Percentiles rank a stretch among this genome's conserved stretches.
Evolutionary conservation across 2,888 invertebrate genomes (phyloP).

Genomic region (Perizoma affinitatum): DNA sequence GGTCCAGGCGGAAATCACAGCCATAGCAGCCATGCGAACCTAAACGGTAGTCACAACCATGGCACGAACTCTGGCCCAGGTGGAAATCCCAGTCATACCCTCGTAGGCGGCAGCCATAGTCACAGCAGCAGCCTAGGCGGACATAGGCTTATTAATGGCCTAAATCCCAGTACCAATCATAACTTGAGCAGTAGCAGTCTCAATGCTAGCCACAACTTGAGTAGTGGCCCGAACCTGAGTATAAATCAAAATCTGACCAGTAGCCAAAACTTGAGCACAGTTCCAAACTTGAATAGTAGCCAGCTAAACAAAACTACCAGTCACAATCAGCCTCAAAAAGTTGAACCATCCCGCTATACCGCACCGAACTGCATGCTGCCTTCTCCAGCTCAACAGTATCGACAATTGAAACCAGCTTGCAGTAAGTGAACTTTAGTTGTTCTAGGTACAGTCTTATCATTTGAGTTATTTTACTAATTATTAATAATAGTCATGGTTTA

Average conservation of each 20-base stretch:
- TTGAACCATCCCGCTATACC: constrained; percentile 57
- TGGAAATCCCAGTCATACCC: constrained; percentile 21
- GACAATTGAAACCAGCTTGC: constrained; percentile 62
- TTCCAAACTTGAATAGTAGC: constrained; percentile 9
- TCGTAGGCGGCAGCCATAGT: constrained; percentile 11
- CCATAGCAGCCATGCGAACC: constrained; percentile 6
- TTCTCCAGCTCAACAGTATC: constrained; percentile 62
- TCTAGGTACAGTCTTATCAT: no score
- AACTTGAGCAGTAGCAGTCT: constrained; percentile 10
- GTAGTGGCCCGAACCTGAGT: constrained; percentile 1
- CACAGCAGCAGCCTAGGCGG: constrained; percentile 12
- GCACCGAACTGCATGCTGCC: constrained; percentile 66
- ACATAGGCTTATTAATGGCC: background rate
- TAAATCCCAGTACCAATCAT: constrained; percentile 4
- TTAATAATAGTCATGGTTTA: no score
- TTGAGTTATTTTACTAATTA: no score
- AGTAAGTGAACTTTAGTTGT: constrained; percentile 58
- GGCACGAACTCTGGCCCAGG: constrained; percentile 25
- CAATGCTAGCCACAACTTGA: constrained; percentile 9
- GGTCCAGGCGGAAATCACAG: constrained; percentile 5
- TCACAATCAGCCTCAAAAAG: constrained; percentile 13
- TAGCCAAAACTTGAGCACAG: constrained; percentile 46
- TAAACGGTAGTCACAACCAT: constrained; percentile 13
- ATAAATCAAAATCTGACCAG: constrained; percentile 5
- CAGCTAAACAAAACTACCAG: constrained; percentile 17